phyloP scores from a whole-genome alignment of 2,113 vertebrate species.

The Trachemys scripta region DNA sequence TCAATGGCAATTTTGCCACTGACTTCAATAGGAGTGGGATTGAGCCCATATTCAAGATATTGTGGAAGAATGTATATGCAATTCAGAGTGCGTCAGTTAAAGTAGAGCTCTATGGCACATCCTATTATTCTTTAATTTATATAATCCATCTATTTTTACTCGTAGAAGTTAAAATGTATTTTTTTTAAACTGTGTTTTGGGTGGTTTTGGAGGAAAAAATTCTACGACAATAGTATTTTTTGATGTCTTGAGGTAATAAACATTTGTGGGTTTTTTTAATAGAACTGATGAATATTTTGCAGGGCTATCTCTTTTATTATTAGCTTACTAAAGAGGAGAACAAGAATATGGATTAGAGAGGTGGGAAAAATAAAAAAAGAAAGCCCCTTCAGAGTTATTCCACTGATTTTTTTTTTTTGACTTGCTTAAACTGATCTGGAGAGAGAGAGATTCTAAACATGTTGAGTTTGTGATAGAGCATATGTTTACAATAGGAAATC shows the following conservation, averaged over 20 bases:
- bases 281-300: neutral
- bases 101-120: neutral
- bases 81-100: neutral
- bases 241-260: neutral
- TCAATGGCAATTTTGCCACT: neutral
- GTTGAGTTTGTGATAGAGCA: conserved; percentile 43
- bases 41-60: neutral
- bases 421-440: conserved; percentile 17
- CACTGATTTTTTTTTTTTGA: conserved; percentile 49
- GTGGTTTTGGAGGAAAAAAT: neutral
- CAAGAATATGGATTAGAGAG: neutral
- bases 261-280: neutral
- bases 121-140: neutral
- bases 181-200: neutral
- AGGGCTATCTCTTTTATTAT: neutral
- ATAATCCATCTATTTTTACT: no score
- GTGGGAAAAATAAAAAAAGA: neutral
- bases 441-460: conserved; percentile 46
- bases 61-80: neutral
- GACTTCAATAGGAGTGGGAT: neutral
- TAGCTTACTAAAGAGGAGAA: neutral
- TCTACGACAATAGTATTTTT: rapidly evolving
- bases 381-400: neutral
- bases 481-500: conserved; percentile 70
- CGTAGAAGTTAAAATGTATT: no score